Evolutionary conservation across 2,113 vertebrate genomes (phyloP), one percentile per base, ranked within the genome.

Genomic region (Tachysurus vachellii): DNA sequence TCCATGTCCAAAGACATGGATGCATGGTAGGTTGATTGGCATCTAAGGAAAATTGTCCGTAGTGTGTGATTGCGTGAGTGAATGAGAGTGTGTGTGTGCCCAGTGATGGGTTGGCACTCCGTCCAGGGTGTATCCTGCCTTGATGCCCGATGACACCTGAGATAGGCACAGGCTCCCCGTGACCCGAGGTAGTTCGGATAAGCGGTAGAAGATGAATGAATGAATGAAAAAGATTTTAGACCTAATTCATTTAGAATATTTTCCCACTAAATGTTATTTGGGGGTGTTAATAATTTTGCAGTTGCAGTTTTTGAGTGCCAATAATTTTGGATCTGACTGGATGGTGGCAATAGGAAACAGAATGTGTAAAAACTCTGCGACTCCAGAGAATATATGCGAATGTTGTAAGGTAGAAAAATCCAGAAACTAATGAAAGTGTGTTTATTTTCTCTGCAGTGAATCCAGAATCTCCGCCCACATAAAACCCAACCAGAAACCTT

Each of bases 401-500:
- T 47, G 21, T 75, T 73, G 19, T 4, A 21, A 47, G 3, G 47
- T 50, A 50, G 47, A 50, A 50, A 4, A 50, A 73, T 13, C 8
- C 71, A 11, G 47, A 53, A 68, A 80, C 13, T 31, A 56, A 57
- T 26, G 2, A 61, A 82, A 64, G n/a, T 44, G 8, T 80, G 1
- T 17, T 56, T 36, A 36, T 80, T 56, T 0, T 16, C 26, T 73
- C 91, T 92, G 92, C 87, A 88, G 88, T 84, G 85, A 88, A 89
- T 87, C 83, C 91, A 31, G 86, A 87, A 61, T 90, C 92, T 79
- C 93, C 93, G 82, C 76, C 93, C 64, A 92, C 90, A 0, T 95
- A 93, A 61, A 71, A 28, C 70, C 6, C 31, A 14, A 61, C 19
- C 12, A 7, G n/a, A 31, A 56, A 56, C 14, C 76, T 56, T 10